These are phyloP conservation scores for Andrena marginata DNA, from an alignment of 2,888 invertebrate species.

Conservation along the genomic window DNA sequence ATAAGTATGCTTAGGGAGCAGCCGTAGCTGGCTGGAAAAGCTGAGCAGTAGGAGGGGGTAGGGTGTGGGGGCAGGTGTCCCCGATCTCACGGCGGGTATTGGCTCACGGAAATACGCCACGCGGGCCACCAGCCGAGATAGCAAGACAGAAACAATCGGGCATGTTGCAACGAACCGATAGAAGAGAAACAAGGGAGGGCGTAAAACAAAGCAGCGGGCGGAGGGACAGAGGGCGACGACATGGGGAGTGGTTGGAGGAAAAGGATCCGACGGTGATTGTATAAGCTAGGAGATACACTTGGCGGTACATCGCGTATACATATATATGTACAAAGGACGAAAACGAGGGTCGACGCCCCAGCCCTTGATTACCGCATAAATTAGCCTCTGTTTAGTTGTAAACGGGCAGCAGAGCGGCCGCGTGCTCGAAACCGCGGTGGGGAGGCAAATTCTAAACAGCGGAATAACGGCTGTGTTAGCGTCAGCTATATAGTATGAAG, in stretches of 20 bases:
- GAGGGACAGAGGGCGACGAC: background rate
- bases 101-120: slow-evolving; percentile 67
- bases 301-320: slow-evolving; percentile 48
- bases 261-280: slow-evolving; percentile 37
- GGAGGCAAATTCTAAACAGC: slow-evolving; percentile 36
- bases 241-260: slow-evolving; percentile 34
- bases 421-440: slow-evolving; percentile 57
- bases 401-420: slow-evolving; percentile 72
- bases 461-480: background rate
- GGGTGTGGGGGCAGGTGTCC: slow-evolving; percentile 76
- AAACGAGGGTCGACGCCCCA: slow-evolving; percentile 65
- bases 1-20: slow-evolving; percentile 73
- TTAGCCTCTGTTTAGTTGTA: slow-evolving; percentile 80
- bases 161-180: background rate
- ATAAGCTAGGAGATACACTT: slow-evolving; percentile 62
- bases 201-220: slow-evolving; percentile 7
- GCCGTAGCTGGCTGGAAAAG: slow-evolving; percentile 22
- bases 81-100: slow-evolving; percentile 76
- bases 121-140: slow-evolving; percentile 17
- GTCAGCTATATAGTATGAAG: background rate
- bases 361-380: slow-evolving; percentile 81
- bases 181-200: slow-evolving; percentile 1
- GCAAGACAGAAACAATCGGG: slow-evolving; percentile 7
- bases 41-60: slow-evolving; percentile 6
- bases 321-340: slow-evolving; percentile 74